These are phyloP conservation scores for Trichonephila clavipes DNA, from an alignment of 1,140 invertebrate species.

Conservation along the genomic window DNA sequence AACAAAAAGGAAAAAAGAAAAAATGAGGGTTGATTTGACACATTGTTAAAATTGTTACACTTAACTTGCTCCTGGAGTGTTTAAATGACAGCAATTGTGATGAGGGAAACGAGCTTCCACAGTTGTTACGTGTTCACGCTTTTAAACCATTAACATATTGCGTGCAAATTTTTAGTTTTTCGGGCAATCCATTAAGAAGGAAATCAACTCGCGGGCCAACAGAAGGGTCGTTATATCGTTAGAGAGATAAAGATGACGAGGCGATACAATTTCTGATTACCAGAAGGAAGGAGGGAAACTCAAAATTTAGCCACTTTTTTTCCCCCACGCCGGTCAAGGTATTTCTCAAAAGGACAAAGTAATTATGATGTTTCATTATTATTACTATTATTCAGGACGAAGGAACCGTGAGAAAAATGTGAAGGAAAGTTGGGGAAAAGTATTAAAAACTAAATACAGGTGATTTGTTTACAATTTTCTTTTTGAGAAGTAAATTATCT, in stretches of 20 bases:
- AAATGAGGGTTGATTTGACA: not conserved
- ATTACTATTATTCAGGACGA: not conserved
- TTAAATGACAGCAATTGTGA: not conserved
- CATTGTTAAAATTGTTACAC: conserved; percentile 18
- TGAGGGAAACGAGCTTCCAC: not conserved
- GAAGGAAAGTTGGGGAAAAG: not conserved
- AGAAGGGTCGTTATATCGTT: not conserved
- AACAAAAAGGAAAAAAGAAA: not conserved
- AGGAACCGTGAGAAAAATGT: not conserved
- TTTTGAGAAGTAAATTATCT: too few relatives aligned
- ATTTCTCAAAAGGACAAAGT: conserved; percentile 2
- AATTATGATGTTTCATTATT: not conserved
- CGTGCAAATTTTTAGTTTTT: not conserved
- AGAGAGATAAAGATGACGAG: conserved; percentile 29
- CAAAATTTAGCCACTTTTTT: not conserved
- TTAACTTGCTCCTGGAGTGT: not conserved
- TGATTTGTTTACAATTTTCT: too few relatives aligned
- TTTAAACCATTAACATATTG: conserved; percentile 4
- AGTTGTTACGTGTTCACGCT: not conserved
- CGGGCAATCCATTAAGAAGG: not conserved
- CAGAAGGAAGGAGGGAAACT: not conserved
- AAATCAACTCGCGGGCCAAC: not conserved
- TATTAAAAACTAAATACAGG: too few relatives aligned
- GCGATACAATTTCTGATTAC: conserved; percentile 1
- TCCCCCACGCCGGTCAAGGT: not conserved